phyloP scores from a whole-genome alignment of 2,113 vertebrate genomes.

The Rattus rattus region DNA sequence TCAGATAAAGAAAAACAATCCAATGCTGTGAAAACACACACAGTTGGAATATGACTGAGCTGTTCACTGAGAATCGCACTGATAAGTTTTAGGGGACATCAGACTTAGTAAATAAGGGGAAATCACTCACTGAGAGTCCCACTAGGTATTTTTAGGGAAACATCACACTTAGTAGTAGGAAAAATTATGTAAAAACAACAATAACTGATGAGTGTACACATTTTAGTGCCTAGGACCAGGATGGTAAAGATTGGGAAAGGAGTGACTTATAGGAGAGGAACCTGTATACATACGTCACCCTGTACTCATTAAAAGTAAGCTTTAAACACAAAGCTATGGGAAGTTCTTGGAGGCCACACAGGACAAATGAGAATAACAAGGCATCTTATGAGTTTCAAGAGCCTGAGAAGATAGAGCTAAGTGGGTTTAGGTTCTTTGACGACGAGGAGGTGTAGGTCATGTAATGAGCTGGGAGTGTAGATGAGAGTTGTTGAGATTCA shows the following conservation, averaged over 20 bases:
- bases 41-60: neutral
- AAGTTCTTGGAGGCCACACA: neutral
- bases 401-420: neutral
- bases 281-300: neutral
- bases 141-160: neutral
- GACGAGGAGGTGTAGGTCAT: neutral
- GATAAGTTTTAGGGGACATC: too few relatives aligned
- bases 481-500: neutral
- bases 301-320: neutral
- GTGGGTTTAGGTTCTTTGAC: neutral
- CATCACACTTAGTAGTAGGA: neutral
- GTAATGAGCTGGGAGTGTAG: neutral
- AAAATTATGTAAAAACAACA: neutral
- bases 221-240: neutral
- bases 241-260: neutral
- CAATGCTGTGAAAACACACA: neutral
- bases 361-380: neutral
- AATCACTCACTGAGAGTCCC: neutral
- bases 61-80: neutral
- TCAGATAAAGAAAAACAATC: neutral
- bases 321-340: neutral
- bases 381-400: neutral
- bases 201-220: neutral
- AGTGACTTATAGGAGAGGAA: neutral
- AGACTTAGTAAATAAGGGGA: neutral